phyloP scores from a whole-genome alignment of 2,888 invertebrate genomes.

The Eupithecia subfuscata region DNA sequence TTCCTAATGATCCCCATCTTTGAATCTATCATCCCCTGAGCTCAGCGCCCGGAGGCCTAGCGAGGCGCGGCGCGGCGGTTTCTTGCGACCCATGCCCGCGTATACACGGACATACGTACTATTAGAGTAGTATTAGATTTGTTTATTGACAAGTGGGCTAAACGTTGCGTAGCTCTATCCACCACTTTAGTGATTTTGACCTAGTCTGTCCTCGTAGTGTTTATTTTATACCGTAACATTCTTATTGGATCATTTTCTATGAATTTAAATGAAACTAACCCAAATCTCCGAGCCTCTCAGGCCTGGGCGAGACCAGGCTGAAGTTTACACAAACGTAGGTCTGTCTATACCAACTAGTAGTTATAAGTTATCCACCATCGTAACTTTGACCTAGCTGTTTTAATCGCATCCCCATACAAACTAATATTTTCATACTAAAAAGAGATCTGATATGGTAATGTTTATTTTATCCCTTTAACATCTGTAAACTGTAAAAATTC shows the following conservation, averaged over 20 bases:
- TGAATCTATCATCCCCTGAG: constrained; percentile 63
- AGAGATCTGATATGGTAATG: neutral
- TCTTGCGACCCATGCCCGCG: constrained; percentile 88
- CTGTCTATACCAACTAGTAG: neutral
- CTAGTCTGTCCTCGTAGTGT: too few species aligned
- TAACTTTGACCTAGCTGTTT: neutral
- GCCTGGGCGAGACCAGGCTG: neutral
- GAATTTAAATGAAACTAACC: neutral
- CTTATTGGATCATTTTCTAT: too few species aligned
- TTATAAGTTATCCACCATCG: neutral
- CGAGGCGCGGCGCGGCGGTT: constrained; percentile 85
- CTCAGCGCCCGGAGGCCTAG: constrained; percentile 92
- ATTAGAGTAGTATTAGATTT: too few species aligned
- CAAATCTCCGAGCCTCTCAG: constrained; percentile 78
- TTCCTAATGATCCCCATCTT: neutral
- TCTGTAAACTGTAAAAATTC: neutral
- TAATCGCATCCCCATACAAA: neutral
- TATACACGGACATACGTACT: constrained; percentile 87
- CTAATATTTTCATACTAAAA: neutral
- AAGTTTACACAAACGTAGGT: neutral
- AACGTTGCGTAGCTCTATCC: too few species aligned
- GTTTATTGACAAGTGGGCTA: neutral
- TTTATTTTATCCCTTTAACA: neutral
- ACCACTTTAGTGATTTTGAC: too few species aligned
- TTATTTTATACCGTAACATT: too few species aligned